Evolutionary conservation across 2,888 invertebrate species (phyloP).

Genomic region (Apamea anceps): DNA sequence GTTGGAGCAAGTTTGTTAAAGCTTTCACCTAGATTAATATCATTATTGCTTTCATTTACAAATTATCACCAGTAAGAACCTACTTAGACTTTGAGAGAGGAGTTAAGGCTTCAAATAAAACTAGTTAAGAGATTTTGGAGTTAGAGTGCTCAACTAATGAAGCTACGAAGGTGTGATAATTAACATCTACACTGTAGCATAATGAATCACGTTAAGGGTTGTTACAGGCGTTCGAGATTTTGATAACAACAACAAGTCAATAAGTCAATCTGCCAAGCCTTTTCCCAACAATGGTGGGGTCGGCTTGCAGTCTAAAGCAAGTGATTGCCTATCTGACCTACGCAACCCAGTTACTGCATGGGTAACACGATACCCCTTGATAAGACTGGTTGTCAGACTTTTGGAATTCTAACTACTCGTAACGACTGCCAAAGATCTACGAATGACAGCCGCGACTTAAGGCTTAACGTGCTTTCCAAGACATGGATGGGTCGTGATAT

Average conservation of each 20-base stretch:
- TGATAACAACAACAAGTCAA: background rate
- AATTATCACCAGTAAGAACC: conserved; percentile 12
- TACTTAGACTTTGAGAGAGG: conserved; percentile 5
- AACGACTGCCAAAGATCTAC: no score
- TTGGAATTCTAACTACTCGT: no score
- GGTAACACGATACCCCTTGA: no score
- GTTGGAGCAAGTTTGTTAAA: conserved; percentile 22
- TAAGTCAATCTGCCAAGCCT: background rate
- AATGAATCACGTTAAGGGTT: background rate
- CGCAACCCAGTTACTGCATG: no score
- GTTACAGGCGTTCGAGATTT: background rate
- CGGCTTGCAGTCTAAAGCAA: background rate
- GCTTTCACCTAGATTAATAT: conserved; percentile 33
- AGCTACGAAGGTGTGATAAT: background rate
- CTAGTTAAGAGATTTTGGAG: conserved; percentile 11
- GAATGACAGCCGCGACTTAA: no score
- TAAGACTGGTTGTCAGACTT: no score
- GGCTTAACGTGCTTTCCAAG: no score
- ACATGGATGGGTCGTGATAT: no score
- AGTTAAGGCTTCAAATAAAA: conserved; percentile 17
- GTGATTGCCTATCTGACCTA: no score
- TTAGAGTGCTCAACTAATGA: conserved; percentile 25
- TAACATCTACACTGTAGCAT: background rate
- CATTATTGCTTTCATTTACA: conserved; percentile 6
- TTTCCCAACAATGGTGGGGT: background rate